Evolutionary conservation across 1,140 invertebrate species (phyloP).

Genomic region (Orussus abietinus): DNA sequence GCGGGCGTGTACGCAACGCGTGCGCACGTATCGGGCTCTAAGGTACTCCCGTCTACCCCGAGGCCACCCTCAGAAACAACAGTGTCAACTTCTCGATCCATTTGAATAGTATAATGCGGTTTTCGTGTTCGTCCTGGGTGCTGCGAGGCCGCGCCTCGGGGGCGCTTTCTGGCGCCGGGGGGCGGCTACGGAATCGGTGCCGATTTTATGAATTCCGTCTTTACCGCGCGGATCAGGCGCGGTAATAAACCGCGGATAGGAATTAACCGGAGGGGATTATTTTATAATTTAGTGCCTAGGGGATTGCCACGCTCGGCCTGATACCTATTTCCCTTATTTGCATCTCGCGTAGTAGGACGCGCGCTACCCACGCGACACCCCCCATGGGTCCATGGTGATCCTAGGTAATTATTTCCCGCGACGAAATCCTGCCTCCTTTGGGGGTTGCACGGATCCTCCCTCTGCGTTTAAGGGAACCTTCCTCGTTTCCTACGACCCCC

Average conservation of each 20-base stretch:
- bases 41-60: conserved; percentile 45
- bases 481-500: too few species aligned
- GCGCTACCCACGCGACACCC: too few species aligned
- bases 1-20: too few species aligned
- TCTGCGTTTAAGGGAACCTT: too few species aligned
- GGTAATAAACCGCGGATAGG: conserved; percentile 44
- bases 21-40: too few species aligned
- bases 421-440: too few species aligned
- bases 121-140: conserved; percentile 35
- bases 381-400: too few species aligned
- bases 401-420: too few species aligned
- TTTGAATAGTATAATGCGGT: conserved; percentile 49
- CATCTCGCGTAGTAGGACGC: too few species aligned
- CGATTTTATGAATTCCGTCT: conserved; percentile 46
- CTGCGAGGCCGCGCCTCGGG: conserved; percentile 9
- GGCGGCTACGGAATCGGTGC: conserved; percentile 20
- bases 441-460: too few species aligned
- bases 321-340: conserved; percentile 34
- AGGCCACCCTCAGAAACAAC: conserved; percentile 48
- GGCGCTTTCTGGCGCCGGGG: conserved; percentile 7
- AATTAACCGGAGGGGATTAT: conserved; percentile 50
- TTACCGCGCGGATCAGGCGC: conserved; percentile 42
- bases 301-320: conserved; percentile 31
- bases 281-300: conserved; percentile 48
- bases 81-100: conserved; percentile 51